Evolutionary conservation across 2,888 invertebrate species (phyloP), one percentile per base, ranked within the genome.

Genomic region (Noctua fimbriata): DNA sequence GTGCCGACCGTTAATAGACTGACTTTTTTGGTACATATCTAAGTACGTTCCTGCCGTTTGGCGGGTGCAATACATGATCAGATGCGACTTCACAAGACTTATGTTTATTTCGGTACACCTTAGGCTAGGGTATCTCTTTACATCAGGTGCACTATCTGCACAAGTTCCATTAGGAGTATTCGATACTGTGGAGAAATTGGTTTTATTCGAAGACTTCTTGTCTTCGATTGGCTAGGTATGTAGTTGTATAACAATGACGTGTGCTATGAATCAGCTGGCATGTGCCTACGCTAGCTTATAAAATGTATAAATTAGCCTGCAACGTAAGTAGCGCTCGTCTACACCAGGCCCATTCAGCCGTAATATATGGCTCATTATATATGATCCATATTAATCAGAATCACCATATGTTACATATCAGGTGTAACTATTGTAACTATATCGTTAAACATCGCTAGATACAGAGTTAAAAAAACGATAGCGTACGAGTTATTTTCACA

Each of bases 251-350:
- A 47, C 49, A 73, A 44, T 73, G 49, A 81, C 73, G 69, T 28
- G n/a, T 21, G 41, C 28, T 69, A 77, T 66, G 83, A 80, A 67
- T 79, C 74, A 76, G 47, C 24, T 60, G 73, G 49, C 71, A 47
- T 72, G 67, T 36, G 74, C 60, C 44, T 71, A 28, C 69, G 71
- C 71, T 69, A n/a, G 28, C 55, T 65, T 73, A 71, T 69, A 76
- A 49, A 63, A 70, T 55, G 70, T 78, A 86, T 87, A 78, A 78
- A 72, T 87, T 81, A 87, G 65, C 78, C 41, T 36, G 69, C n/a
- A 71, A 69, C 72, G 3, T 55, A 74, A 73, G 74, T 70, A 79
- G 72, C 32, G 16, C 76, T 69, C 49, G 69, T 82, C 55, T 67
- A 65, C 78, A 85, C 73, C 80, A 75, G 75, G 71, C 41, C 36